Conservation (phyloP, 2,113 vertebrate genomes). For the Anhinga rufa region DNA sequence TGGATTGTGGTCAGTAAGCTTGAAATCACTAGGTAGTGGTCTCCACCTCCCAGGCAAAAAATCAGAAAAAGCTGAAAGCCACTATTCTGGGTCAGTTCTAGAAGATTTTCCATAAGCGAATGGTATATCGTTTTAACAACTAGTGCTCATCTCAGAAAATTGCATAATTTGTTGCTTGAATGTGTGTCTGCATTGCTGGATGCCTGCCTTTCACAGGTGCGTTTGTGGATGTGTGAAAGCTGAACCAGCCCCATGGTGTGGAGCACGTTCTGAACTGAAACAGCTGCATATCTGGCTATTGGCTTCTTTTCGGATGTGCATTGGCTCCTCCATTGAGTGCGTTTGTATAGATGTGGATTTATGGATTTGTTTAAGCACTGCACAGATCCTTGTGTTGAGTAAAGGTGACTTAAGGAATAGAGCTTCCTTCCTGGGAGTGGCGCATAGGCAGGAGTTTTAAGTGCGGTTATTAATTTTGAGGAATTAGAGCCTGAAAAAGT, state of each 20-base stretch:
- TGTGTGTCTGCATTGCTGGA: background rate
- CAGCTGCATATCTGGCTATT: background rate
- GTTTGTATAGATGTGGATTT: background rate
- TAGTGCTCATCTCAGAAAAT: background rate
- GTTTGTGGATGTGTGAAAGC: background rate
- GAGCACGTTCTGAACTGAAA: background rate
- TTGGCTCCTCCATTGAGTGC: background rate
- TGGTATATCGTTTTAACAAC: background rate
- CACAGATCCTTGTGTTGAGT: background rate
- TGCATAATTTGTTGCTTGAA: background rate
- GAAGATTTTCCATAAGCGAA: background rate
- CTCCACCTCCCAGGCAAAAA: background rate
- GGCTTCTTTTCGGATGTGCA: background rate
- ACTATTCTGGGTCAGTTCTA: background rate
- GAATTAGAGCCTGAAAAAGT: constrained; percentile 6
- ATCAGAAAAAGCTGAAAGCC: background rate
- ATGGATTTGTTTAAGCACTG: background rate
- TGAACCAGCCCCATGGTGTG: background rate
- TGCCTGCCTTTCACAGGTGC: background rate
- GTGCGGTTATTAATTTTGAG: background rate
- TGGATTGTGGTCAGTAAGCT: background rate
- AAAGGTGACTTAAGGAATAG: background rate
- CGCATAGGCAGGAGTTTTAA: background rate
- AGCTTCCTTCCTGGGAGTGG: background rate
- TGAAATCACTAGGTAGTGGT: background rate